phyloP scores from a whole-genome alignment of 2,113 vertebrate genomes.

The Chloropsis hardwickii region DNA sequence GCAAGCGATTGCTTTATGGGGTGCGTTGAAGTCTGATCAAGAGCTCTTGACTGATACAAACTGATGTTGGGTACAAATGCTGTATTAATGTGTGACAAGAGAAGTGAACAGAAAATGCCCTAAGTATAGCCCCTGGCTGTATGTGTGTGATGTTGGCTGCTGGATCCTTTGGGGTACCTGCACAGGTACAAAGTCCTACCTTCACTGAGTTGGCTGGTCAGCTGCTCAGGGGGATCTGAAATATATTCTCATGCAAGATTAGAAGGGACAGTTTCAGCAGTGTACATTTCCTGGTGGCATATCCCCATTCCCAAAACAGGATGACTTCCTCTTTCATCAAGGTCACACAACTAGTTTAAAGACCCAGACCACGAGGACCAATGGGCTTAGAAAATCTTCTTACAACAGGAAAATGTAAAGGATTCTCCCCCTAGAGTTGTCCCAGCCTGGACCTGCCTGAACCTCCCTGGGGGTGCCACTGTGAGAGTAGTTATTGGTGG shows the following conservation, averaged over 20 bases:
- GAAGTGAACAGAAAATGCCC: constrained; percentile 49
- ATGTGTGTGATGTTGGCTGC: constrained; percentile 18
- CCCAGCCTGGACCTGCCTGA: background rate
- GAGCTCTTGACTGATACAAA: constrained; percentile 44
- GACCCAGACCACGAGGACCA: rapidly evolving
- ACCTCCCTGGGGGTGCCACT: background rate
- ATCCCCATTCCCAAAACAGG: background rate
- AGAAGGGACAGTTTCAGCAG: background rate
- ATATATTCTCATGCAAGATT: background rate
- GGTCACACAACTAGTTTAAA: background rate
- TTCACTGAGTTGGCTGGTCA: background rate
- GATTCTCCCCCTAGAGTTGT: background rate
- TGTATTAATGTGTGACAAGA: constrained; percentile 30
- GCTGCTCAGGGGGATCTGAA: background rate
- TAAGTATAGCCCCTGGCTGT: constrained; percentile 57
- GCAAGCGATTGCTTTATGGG: constrained; percentile 22
- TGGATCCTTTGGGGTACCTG: background rate
- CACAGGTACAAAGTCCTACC: background rate
- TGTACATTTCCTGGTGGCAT: background rate
- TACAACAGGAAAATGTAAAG: background rate
- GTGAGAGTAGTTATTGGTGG: background rate
- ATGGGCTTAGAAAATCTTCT: background rate
- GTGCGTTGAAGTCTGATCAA: constrained; percentile 62
- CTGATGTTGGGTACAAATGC: constrained; percentile 30
- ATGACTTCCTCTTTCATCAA: background rate